phyloP scores from a whole-genome alignment of 2,797 vertebrate species.

The Sebastes nivosus region DNA sequence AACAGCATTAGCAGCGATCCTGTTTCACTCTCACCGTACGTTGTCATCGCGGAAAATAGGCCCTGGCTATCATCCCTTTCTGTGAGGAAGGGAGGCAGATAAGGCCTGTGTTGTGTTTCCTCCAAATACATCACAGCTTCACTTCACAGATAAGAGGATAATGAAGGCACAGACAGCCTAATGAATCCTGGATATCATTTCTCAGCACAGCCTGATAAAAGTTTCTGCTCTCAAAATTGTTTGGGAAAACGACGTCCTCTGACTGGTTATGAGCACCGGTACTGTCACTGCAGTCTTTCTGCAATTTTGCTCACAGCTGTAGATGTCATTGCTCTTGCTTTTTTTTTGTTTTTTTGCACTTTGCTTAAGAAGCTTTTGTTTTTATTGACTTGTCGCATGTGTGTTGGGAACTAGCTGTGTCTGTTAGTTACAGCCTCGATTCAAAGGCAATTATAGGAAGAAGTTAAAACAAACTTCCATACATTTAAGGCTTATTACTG shows the following conservation, averaged over 20 bases:
- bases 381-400: constrained; percentile 9
- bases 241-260: constrained; percentile 44
- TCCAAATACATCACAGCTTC: constrained; percentile 54
- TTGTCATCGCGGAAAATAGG: constrained; percentile 52
- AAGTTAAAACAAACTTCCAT: background rate
- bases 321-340: constrained; percentile 13
- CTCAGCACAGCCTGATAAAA: constrained; percentile 50
- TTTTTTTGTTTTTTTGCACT: constrained; percentile 21
- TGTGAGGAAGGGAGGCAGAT: constrained; percentile 47
- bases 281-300: constrained; percentile 2
- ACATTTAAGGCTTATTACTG: background rate
- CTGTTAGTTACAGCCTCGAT: background rate
- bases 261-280: constrained; percentile 40
- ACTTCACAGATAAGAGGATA: constrained; percentile 68
- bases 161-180: constrained; percentile 66
- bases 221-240: constrained; percentile 47
- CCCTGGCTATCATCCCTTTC: constrained; percentile 42
- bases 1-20: constrained; percentile 52
- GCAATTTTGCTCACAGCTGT: constrained; percentile 30
- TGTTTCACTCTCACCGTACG: constrained; percentile 33
- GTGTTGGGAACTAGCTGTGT: background rate
- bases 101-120: constrained; percentile 44
- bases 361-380: constrained; percentile 6
- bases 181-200: constrained; percentile 68
- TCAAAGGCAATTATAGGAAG: background rate